Evolutionary conservation across 2,113 vertebrate species (phyloP).

Genomic region (Bufo gargarizans): DNA sequence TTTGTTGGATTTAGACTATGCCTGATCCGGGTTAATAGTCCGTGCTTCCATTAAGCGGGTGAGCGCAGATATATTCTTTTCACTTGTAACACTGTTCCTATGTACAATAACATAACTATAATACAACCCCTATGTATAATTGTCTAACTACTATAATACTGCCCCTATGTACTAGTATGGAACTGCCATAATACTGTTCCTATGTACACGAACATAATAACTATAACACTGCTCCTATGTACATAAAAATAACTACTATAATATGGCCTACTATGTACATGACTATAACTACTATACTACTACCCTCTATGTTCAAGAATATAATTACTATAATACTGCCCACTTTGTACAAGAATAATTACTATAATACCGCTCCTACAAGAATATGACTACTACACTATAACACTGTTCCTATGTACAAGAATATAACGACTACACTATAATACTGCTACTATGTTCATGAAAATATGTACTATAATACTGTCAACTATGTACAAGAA

Average conservation of each 20-base stretch:
- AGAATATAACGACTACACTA: slow-evolving; percentile 1
- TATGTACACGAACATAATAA: not conserved
- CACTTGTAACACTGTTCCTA: too few relatives aligned
- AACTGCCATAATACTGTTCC: not conserved
- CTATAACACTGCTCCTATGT: not conserved
- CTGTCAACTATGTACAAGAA: not conserved
- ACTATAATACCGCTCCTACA: not conserved
- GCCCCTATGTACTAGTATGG: not conserved
- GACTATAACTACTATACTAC: not conserved
- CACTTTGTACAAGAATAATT: too few relatives aligned
- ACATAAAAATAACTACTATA: not conserved
- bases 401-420: not conserved
- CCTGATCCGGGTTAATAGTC: too few relatives aligned
- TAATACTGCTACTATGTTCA: not conserved
- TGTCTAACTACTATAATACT: too few relatives aligned
- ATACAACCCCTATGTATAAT: too few relatives aligned
- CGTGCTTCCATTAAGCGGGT: too few relatives aligned
- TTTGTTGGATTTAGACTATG: too few relatives aligned
- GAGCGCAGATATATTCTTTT: too few relatives aligned
- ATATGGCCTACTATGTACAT: not conserved
- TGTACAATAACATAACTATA: too few relatives aligned
- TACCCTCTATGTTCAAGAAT: too few relatives aligned
- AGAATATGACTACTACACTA: not conserved
- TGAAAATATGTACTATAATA: not conserved
- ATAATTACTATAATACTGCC: not conserved